A percentile compares a stretch with the other conserved stretches of the same genome.
phyloP scores from a whole-genome alignment of 2,888 invertebrate species.

The Seira sanloemensis region DNA sequence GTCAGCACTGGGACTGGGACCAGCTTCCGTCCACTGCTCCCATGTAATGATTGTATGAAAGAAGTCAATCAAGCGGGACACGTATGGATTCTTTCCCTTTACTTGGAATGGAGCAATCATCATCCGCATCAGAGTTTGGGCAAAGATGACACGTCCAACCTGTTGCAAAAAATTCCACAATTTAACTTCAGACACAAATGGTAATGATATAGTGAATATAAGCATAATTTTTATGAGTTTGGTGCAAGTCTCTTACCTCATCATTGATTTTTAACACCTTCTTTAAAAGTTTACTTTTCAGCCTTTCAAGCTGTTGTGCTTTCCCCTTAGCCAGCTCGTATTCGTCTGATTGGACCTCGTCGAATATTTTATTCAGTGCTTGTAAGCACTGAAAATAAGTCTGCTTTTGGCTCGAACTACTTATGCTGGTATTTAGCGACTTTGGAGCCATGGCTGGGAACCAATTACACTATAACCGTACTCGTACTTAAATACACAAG shows the following conservation, averaged over 20 bases:
- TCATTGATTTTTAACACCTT: conserved; percentile 14
- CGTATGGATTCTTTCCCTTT: conserved; percentile 22
- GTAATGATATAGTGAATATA: background rate
- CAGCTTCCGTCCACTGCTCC: conserved; percentile 21
- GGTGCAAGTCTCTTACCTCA: conserved; percentile 2
- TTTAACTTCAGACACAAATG: background rate
- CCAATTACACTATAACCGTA: background rate
- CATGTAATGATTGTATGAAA: conserved; percentile 29
- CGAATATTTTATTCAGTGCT: conserved; percentile 15
- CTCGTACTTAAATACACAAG: background rate
- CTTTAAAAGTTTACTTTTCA: conserved; percentile 11
- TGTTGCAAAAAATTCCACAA: background rate
- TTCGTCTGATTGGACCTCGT: conserved; percentile 31
- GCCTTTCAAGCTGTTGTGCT: background rate
- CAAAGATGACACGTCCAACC: conserved; percentile 31
- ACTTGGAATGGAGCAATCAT: conserved; percentile 48
- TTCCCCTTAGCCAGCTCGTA: background rate
- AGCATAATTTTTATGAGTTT: background rate
- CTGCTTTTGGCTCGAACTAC: no score
- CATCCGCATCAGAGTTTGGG: conserved; percentile 38
- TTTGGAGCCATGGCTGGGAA: conserved; percentile 3
- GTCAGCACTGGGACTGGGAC: background rate
- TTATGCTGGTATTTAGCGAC: conserved; percentile 5
- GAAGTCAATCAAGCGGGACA: conserved; percentile 20
- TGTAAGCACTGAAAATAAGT: background rate